Percentiles rank a stretch among this genome's conserved stretches.
These are phyloP conservation scores for Pseudopleuronectes americanus DNA, from an alignment of 2,797 vertebrate genomes.

Conservation along the genomic window DNA sequence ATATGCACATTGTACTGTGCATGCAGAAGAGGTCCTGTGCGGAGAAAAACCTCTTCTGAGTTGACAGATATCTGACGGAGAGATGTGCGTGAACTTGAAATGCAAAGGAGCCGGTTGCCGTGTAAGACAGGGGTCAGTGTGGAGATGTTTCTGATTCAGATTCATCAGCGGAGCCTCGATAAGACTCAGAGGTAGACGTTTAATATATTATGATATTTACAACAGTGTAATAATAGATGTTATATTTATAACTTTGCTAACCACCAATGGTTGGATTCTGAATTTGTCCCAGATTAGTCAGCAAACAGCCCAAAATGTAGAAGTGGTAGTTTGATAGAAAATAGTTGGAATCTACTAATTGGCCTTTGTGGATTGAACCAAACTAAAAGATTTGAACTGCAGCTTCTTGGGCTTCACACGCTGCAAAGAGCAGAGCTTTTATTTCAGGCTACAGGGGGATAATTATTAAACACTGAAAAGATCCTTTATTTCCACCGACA, in stretches of 20 bases:
- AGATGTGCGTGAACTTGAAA: neutral
- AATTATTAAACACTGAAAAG: slow-evolving; percentile 1
- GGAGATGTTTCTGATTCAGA: neutral
- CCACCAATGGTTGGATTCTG: neutral
- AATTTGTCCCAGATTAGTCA: neutral
- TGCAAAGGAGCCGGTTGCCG: neutral
- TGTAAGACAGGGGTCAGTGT: too few species aligned
- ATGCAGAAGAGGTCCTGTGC: slow-evolving; percentile 8
- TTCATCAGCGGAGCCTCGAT: neutral
- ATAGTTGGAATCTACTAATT: neutral
- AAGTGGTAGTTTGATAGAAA: neutral
- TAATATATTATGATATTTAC: slow-evolving; percentile 10
- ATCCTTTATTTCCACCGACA: neutral
- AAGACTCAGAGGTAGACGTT: neutral
- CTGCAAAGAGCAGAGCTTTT: neutral
- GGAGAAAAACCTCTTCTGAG: neutral
- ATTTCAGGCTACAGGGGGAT: neutral
- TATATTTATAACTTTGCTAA: neutral
- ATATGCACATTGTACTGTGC: slow-evolving; percentile 4
- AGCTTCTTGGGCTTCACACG: slow-evolving; percentile 11
- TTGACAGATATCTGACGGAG: neutral
- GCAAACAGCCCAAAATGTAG: neutral
- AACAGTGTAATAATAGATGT: neutral
- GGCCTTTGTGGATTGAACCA: neutral
- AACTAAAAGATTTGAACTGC: neutral